These are phyloP conservation scores for Hyaena hyaena DNA, from an alignment of 2,113 vertebrate species.

Conservation along the genomic window DNA sequence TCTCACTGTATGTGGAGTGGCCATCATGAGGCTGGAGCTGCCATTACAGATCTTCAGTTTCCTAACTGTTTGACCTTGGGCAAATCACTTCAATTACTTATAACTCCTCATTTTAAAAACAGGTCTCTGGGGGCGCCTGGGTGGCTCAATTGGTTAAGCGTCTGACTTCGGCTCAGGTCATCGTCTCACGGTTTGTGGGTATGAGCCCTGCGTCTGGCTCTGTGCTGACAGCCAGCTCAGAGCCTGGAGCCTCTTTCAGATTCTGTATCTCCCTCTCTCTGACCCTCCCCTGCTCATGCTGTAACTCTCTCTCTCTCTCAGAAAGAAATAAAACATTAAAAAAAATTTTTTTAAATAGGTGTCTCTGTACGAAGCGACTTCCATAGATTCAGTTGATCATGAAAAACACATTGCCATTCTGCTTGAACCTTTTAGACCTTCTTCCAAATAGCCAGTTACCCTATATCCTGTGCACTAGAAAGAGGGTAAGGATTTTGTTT, in stretches of 20 bases:
- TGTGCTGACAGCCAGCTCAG: too few species aligned
- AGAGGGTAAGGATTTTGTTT: slow-evolving; percentile 63
- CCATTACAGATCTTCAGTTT: not conserved
- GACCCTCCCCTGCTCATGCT: too few species aligned
- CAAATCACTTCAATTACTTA: not conserved
- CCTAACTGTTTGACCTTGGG: not conserved
- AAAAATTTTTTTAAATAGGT: too few species aligned
- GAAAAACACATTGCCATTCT: not conserved
- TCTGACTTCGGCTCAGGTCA: too few species aligned
- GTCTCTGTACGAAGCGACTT: not conserved
- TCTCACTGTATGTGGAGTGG: not conserved
- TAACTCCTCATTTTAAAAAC: not conserved
- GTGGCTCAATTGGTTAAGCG: too few species aligned
- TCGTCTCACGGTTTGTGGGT: too few species aligned
- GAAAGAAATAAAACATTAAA: too few species aligned
- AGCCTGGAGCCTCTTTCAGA: too few species aligned
- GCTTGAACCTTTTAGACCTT: not conserved
- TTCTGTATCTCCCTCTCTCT: too few species aligned
- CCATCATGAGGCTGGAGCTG: not conserved
- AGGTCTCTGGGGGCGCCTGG: not conserved
- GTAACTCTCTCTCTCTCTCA: too few species aligned
- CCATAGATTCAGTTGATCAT: not conserved
- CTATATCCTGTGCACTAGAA: not conserved
- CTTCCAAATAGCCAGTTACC: not conserved
- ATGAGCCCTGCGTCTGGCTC: too few species aligned